Evolutionary conservation across 2,797 vertebrate genomes (phyloP).

Genomic region (Masticophis lateralis): DNA sequence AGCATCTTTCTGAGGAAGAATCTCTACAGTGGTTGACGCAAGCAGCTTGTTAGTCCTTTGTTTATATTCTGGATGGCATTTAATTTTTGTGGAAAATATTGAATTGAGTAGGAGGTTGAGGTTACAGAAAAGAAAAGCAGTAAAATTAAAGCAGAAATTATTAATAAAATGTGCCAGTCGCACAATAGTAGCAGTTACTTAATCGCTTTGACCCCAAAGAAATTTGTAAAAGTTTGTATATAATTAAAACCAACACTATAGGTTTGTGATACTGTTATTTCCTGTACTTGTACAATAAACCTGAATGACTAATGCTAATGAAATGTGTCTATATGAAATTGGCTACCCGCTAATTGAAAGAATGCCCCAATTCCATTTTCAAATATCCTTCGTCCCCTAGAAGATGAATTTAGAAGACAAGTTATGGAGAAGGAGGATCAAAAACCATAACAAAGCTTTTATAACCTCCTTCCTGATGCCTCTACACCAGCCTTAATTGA

Average conservation of each 20-base stretch:
- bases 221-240: background rate
- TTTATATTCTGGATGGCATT: background rate
- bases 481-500: background rate
- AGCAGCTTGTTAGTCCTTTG: background rate
- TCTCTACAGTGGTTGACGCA: background rate
- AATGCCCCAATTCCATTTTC: background rate
- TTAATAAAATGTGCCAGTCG: background rate
- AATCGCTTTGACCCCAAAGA: background rate
- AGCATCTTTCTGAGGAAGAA: background rate
- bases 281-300: background rate
- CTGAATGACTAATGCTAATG: background rate
- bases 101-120: background rate
- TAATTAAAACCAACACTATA: background rate
- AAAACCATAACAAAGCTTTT: background rate
- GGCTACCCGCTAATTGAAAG: background rate
- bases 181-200: background rate
- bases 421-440: background rate
- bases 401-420: background rate
- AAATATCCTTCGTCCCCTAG: background rate
- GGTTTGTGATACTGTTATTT: background rate
- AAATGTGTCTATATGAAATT: background rate
- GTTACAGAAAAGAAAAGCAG: background rate
- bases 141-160: background rate
- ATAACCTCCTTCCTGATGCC: background rate
- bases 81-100: background rate